Percentiles rank a stretch among this genome's conserved stretches.
phyloP scores from a whole-genome alignment of 1,140 invertebrate species.

The Polypedilum pembai region DNA sequence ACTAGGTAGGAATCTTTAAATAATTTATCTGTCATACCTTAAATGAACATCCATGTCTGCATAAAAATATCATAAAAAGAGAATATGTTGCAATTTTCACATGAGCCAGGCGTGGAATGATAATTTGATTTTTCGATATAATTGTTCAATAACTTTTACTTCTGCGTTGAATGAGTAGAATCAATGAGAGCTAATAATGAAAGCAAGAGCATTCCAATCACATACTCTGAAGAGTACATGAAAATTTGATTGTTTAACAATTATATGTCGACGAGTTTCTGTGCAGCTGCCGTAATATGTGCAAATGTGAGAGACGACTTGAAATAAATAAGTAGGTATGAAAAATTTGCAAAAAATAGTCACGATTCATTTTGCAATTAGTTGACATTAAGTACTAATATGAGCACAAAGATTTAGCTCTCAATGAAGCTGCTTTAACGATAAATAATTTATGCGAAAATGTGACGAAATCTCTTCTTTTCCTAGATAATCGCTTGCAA shows the following conservation, averaged over 20 bases:
- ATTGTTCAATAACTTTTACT: no score
- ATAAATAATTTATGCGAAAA: slow-evolving; percentile 14
- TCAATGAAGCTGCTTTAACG: background rate
- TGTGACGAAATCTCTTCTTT: background rate
- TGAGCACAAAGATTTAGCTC: slow-evolving; percentile 10
- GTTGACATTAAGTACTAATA: slow-evolving; percentile 18
- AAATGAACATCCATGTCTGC: background rate
- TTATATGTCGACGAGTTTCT: background rate
- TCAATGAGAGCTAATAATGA: no score
- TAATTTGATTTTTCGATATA: background rate
- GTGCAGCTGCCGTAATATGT: background rate
- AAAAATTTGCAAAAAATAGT: slow-evolving; percentile 9
- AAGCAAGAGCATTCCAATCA: slow-evolving; percentile 1
- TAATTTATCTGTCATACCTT: slow-evolving; percentile 6
- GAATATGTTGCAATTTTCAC: background rate
- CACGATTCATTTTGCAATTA: slow-evolving; percentile 11
- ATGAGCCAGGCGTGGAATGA: background rate
- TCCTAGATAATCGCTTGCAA: no score
- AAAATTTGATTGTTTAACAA: slow-evolving; percentile 19
- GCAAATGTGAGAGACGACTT: background rate
- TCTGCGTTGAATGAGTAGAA: no score
- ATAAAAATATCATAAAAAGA: background rate
- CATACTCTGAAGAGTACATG: slow-evolving; percentile 4
- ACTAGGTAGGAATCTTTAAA: slow-evolving; percentile 5
- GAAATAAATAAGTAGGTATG: background rate